phyloP scores from a whole-genome alignment of 2,797 vertebrate genomes.

The Prunella strophiata region DNA sequence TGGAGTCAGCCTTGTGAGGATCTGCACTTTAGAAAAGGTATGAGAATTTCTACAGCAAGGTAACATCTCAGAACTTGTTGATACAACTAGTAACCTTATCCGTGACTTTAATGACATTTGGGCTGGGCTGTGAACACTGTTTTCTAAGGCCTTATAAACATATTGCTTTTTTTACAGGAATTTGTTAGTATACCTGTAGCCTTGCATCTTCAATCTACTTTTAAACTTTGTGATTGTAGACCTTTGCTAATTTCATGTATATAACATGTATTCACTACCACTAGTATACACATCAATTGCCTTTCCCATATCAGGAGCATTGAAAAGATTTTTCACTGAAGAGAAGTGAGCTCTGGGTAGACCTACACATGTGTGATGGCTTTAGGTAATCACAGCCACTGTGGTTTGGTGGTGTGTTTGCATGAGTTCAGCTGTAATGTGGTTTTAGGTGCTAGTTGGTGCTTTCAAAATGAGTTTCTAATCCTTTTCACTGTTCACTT shows the following conservation, averaged over 20 bases:
- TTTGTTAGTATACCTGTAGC: not conserved
- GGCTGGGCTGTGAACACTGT: not conserved
- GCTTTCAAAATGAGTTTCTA: not conserved
- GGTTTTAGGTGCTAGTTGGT: not conserved
- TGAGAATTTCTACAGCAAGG: too few species aligned
- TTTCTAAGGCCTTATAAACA: not conserved
- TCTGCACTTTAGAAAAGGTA: too few species aligned
- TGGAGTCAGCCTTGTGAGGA: too few species aligned
- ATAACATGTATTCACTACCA: not conserved
- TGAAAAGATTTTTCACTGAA: not conserved
- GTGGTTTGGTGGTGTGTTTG: not conserved
- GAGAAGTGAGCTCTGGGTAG: not conserved
- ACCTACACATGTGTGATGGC: rapidly evolving
- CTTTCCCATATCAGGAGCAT: not conserved
- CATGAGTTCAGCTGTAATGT: not conserved
- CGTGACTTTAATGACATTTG: too few species aligned
- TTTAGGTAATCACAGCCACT: not conserved
- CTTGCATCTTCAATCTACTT: not conserved
- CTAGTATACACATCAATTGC: not conserved
- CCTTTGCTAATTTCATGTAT: not conserved
- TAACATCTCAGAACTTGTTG: too few species aligned
- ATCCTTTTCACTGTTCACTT: not conserved
- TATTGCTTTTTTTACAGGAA: not conserved
- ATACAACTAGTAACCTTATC: too few species aligned
- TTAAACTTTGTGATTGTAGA: not conserved